phyloP scores from a whole-genome alignment of 2,888 invertebrate species.

The Phania funesta region DNA sequence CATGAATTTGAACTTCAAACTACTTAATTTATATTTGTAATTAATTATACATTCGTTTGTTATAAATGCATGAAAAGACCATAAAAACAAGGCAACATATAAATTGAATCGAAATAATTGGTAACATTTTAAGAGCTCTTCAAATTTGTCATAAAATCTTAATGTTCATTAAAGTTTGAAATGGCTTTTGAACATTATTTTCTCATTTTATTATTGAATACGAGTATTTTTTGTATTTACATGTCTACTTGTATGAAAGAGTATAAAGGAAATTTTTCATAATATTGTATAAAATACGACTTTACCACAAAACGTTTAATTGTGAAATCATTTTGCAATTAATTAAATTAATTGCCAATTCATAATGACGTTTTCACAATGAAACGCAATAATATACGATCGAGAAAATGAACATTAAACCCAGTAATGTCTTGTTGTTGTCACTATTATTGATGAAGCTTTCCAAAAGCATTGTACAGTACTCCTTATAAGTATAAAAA shows the following conservation, averaged over 20 bases:
- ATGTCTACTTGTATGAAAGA: not conserved
- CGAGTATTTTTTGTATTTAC: not conserved
- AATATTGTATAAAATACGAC: not conserved
- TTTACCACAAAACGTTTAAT: not conserved
- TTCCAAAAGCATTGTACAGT: too few species aligned
- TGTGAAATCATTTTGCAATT: constrained; percentile 23
- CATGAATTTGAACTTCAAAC: too few species aligned
- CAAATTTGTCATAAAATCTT: not conserved
- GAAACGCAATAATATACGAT: constrained; percentile 34
- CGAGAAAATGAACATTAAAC: not conserved
- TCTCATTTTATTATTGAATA: not conserved
- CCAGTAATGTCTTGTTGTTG: not conserved
- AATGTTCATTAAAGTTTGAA: not conserved
- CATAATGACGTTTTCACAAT: constrained; percentile 43
- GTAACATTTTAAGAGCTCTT: not conserved
- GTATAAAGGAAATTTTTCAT: not conserved
- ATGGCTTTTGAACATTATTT: not conserved
- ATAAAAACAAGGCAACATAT: too few species aligned
- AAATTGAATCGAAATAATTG: not conserved
- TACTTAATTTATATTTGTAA: too few species aligned
- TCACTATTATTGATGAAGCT: not conserved
- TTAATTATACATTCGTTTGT: too few species aligned
- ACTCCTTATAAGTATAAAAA: too few species aligned
- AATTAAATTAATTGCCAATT: constrained; percentile 52
- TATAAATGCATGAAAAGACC: too few species aligned